Evolutionary conservation across 2,113 vertebrate genomes (phyloP).

Genomic region (Varanus komodoensis): DNA sequence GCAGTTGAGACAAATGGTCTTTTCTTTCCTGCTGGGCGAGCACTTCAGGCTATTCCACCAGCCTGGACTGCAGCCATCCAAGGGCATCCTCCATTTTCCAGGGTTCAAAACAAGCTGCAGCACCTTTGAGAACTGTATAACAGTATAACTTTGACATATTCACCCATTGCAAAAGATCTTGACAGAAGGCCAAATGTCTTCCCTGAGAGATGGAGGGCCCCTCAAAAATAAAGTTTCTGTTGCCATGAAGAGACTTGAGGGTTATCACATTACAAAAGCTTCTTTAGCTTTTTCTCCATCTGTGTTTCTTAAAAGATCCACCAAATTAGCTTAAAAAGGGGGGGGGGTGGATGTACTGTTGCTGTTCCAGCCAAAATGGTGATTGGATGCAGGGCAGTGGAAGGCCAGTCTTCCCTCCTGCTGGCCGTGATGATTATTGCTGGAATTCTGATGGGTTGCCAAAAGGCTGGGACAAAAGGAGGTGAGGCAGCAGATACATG

Average conservation of each 20-base stretch:
- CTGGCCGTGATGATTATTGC: neutral
- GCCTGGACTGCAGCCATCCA: neutral
- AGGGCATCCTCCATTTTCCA: neutral
- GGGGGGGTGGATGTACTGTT: neutral
- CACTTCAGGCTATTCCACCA: constrained; percentile 10
- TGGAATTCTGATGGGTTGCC: neutral
- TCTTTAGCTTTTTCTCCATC: neutral
- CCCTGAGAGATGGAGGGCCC: neutral
- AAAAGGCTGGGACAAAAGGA: neutral
- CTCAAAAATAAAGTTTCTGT: too few species aligned
- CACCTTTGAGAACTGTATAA: neutral
- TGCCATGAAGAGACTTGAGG: too few species aligned
- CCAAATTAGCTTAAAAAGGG: neutral
- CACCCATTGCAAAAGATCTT: neutral
- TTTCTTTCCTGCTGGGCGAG: constrained; percentile 34
- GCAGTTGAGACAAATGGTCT: neutral
- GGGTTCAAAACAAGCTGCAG: neutral
- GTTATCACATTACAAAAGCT: neutral
- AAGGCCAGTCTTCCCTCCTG: neutral
- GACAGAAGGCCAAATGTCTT: neutral
- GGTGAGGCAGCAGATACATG: neutral
- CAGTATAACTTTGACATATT: neutral
- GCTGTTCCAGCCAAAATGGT: neutral
- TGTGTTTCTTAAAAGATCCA: neutral
- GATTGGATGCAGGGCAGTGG: neutral